phyloP scores from a whole-genome alignment of 2,888 invertebrate genomes.

The Plebejus anna region DNA sequence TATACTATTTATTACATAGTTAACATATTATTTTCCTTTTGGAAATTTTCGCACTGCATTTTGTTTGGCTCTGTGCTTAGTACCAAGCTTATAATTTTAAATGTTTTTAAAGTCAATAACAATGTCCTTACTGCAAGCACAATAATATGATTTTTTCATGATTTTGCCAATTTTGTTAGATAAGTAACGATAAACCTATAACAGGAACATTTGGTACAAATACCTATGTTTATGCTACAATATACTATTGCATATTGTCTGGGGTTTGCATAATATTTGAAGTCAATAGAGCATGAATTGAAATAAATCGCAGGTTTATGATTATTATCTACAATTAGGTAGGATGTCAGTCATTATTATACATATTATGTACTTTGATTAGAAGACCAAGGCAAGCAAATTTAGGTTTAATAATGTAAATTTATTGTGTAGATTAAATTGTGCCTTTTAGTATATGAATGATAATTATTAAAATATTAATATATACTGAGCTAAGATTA shows the following conservation, averaged over 20 bases:
- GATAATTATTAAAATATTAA: constrained; percentile 22
- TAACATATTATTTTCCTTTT: neutral
- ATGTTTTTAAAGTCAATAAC: neutral
- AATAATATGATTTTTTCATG: neutral
- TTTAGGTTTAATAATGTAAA: neutral
- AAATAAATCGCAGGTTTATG: too few relatives aligned
- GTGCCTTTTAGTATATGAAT: constrained; percentile 7
- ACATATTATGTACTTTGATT: neutral
- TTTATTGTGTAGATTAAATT: constrained; percentile 1
- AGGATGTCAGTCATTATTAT: constrained; percentile 17
- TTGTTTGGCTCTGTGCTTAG: neutral
- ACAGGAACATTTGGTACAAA: neutral
- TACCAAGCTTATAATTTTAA: neutral
- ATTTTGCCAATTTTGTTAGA: neutral
- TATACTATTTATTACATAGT: neutral
- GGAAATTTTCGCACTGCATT: neutral
- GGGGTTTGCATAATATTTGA: neutral
- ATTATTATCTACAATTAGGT: constrained; percentile 12
- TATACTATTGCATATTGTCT: neutral
- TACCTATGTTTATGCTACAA: neutral
- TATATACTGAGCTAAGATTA: neutral
- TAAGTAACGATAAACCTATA: neutral
- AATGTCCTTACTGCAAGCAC: neutral
- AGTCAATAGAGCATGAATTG: neutral
- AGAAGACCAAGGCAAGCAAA: constrained; percentile 17